Percentiles rank a stretch among this genome's conserved stretches.
These are phyloP conservation scores for Deroplatys truncata DNA, from an alignment of 2,888 invertebrate species.

Conservation along the genomic window DNA sequence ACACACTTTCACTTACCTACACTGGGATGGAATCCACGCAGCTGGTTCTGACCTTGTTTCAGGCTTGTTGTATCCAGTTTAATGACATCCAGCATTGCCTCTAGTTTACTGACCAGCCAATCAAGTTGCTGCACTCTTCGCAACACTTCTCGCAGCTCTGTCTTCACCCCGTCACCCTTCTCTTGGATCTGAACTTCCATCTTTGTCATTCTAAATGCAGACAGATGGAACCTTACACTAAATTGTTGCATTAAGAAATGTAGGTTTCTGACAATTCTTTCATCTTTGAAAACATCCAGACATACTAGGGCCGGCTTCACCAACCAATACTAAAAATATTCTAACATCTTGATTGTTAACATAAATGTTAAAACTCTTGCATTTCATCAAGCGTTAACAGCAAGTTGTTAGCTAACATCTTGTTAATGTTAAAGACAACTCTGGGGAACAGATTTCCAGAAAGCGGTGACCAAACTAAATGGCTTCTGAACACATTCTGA, in stretches of 20 bases:
- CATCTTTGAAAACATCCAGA: slow-evolving; percentile 24
- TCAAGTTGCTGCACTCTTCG: slow-evolving; percentile 45
- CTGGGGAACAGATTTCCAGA: too few relatives aligned
- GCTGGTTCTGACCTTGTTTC: slow-evolving; percentile 24
- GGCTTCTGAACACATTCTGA: too few relatives aligned
- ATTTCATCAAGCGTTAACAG: too few relatives aligned
- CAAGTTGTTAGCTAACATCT: too few relatives aligned
- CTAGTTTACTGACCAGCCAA: slow-evolving; percentile 42
- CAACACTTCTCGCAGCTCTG: slow-evolving; percentile 44
- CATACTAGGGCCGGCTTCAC: too few relatives aligned
- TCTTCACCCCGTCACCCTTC: slow-evolving; percentile 43
- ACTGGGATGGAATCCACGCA: slow-evolving; percentile 18
- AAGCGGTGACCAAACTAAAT: too few relatives aligned
- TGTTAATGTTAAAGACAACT: too few relatives aligned
- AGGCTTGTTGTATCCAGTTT: slow-evolving; percentile 40
- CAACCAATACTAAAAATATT: too few relatives aligned
- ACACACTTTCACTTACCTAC: neutral
- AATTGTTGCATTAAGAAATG: neutral
- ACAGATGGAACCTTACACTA: slow-evolving; percentile 5
- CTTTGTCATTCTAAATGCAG: slow-evolving; percentile 40
- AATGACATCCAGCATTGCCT: slow-evolving; percentile 42
- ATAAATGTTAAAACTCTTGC: too few relatives aligned
- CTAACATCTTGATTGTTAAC: too few relatives aligned
- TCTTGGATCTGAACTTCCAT: slow-evolving; percentile 45
- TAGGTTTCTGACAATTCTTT: neutral